Base-by-base conservation (phyloP, 2,113 vertebrate species). In the Myrmecophaga tridactyla region DNA sequence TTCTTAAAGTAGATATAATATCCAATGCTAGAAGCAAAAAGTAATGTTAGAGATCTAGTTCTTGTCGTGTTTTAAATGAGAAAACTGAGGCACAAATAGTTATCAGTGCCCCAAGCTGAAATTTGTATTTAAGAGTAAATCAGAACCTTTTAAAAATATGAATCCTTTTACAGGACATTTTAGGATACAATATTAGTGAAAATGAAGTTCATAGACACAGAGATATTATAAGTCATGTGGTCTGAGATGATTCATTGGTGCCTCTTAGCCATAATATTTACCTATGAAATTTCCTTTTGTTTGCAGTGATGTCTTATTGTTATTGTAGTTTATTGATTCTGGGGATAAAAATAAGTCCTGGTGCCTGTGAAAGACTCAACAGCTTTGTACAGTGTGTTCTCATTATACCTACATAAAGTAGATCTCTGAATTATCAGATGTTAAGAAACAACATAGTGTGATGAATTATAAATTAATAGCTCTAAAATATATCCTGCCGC, bases 241-340 rank as follows among this genome's bases (percentile, higher is more conserved):
- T 62, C 72, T 51, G 58, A 46, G 65, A 65, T 73, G 82, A 86
- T 89, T 95, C 93, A 92, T 84, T 85, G 90, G 63, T 78, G 83
- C 73, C 48, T 89, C 48, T 89, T 58, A 77, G 73, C 53, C 73
- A 78, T 90, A 90, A 92, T 90, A 88, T 95, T 97, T 84, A 63
- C 58, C 29, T 41, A 90, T 48, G 46, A 41, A 7, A 0, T 3
- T 78, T 70, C 43, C 84, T 94, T 95, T 86, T 84, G 43, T 34
- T 96, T 85, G 67, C 36, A 58, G 20, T 58, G 27, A 3, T 62
- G 20, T 89, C 85, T 93, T 77, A 36, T 70, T 63, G 65, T 86
- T 87, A 53, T 46, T 86, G 58, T 62, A 67, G 51, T 75, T 58
- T 75, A 90, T 67, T 92, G 60, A 73, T 83, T 67, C 73, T 88